Evolutionary conservation across 2,888 invertebrate species (phyloP), one percentile per base, ranked within the genome.

Genomic region (Agonum fuliginosum): DNA sequence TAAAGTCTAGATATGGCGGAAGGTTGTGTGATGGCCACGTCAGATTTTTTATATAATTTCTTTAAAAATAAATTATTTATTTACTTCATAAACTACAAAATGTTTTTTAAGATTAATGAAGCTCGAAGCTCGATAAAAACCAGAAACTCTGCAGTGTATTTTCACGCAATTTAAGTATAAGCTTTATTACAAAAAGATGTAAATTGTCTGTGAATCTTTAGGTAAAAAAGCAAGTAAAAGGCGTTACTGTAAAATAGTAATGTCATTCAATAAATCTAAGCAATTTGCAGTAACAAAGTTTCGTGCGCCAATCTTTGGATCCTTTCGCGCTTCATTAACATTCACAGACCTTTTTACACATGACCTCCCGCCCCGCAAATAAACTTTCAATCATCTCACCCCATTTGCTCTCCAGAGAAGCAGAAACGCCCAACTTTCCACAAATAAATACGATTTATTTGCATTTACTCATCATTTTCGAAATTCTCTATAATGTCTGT

Each of bases 291-390:
- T 46, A 62, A 27, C 34, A 27, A 27, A 62, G 17, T 62, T 54
- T 30, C 34, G 20, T 3, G 12, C 58, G 4, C 12, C 5, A 14
- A 62, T 30, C 30, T 62, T 54, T 4, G 58, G 17, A 46, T 14
- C 10, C 30, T 27, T 46, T 46, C 4, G 14, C 30, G 17, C 30
- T 62, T 62, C 34, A 62, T 62, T 62, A 62, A 14, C 8, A 30
- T 30, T 30, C 58, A 30, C 2, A 30, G 30, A 62, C 58, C 58
- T 62, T 62, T 62, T 62, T 30, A 62, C 58, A 62, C 58, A 30
- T 62, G 58, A 62, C 58, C 58, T 62, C 27, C 12, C 58, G 17
- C 30, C 12, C 12, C 10, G 17, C 30, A 62, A 62, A 62, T 62
- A 62, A 62, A 62, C 17, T 62, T 12, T 62, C 58, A 62, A 30